phyloP scores from a whole-genome alignment of 2,888 invertebrate species.

The Chrysolina oricalcia region DNA sequence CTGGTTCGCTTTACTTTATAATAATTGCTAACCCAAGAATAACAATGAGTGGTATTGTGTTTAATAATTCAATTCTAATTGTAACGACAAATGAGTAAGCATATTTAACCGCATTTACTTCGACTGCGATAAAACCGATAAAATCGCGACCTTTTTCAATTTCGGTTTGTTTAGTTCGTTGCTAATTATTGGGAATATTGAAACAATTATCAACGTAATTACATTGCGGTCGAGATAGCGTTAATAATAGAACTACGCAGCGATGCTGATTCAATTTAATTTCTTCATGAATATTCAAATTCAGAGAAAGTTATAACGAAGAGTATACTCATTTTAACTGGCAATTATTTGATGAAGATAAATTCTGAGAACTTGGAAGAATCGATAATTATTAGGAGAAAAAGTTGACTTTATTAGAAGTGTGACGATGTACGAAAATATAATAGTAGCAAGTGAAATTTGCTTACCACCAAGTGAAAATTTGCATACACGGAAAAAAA shows the following conservation, averaged over 20 bases:
- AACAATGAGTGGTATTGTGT: conserved; percentile 44
- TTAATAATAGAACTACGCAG: background rate
- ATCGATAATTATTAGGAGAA: too few species aligned
- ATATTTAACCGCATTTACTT: conserved; percentile 41
- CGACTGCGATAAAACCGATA: conserved; percentile 6
- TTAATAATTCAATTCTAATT: conserved; percentile 41
- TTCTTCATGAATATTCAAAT: background rate
- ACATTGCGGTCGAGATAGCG: background rate
- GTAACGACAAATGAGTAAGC: conserved; percentile 48
- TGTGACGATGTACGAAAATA: too few species aligned
- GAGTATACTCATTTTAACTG: background rate
- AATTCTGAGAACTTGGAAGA: too few species aligned
- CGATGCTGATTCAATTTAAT: background rate
- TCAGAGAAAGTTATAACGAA: background rate
- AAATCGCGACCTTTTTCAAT: conserved; percentile 5
- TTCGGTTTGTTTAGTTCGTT: conserved; percentile 8
- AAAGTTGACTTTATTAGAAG: too few species aligned
- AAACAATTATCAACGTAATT: background rate
- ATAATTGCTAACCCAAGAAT: conserved; percentile 38
- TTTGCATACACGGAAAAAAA: too few species aligned
- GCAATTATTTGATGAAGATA: too few species aligned
- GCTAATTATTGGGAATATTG: background rate
- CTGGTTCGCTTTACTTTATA: conserved; percentile 38
- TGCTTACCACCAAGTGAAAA: too few species aligned
- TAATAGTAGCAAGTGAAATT: too few species aligned